Evolutionary conservation across 1,140 invertebrate species (phyloP).

Genomic region (Mizuhopecten yessoensis): DNA sequence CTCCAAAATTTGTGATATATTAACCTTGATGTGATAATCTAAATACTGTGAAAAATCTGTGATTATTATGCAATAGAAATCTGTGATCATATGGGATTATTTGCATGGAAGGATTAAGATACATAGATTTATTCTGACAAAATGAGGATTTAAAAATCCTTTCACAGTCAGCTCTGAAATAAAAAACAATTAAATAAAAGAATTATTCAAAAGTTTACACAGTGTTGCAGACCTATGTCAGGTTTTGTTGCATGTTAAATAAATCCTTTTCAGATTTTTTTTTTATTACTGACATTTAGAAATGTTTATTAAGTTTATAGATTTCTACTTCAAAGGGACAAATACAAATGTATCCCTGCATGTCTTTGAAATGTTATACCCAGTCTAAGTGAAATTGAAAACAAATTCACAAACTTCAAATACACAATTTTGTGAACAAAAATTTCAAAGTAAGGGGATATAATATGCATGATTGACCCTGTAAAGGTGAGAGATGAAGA

Average conservation of each 20-base stretch:
- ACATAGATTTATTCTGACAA: no score
- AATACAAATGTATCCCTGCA: background rate
- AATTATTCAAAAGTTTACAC: background rate
- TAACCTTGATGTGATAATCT: no score
- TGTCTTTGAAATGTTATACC: background rate
- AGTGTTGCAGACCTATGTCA: background rate
- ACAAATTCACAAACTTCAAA: background rate
- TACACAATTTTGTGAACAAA: background rate
- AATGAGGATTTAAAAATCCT: no score
- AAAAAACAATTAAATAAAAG: no score
- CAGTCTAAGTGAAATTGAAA: constrained; percentile 9
- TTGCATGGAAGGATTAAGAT: no score
- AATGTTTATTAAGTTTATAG: background rate
- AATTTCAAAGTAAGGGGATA: background rate
- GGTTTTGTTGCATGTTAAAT: background rate
- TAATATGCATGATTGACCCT: background rate
- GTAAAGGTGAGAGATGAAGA: background rate
- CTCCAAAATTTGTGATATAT: no score
- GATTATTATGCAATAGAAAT: no score
- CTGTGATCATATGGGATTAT: no score
- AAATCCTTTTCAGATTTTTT: background rate
- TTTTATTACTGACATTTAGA: background rate
- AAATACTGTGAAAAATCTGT: no score
- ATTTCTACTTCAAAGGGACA: background rate
- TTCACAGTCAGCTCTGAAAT: no score